Evolutionary conservation across 2,113 vertebrate species (phyloP).

Genomic region (Physeter macrocephalus): DNA sequence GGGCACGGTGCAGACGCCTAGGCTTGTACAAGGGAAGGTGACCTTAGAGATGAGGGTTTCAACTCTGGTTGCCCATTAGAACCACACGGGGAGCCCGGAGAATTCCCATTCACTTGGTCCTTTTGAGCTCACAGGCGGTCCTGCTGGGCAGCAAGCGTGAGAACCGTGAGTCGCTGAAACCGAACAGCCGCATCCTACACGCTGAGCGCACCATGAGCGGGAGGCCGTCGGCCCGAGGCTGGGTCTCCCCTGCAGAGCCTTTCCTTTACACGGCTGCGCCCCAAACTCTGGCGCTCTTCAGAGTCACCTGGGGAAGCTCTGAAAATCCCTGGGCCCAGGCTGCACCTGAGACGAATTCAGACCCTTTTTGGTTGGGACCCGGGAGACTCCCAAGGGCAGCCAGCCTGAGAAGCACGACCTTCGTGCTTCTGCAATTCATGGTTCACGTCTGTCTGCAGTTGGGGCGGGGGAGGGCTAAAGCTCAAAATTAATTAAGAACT

Average conservation of each 20-base stretch:
- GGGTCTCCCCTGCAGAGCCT: accelerated
- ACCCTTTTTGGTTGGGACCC: not conserved
- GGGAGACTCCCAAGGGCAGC: not conserved
- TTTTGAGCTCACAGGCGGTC: not conserved
- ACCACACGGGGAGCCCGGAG: not conserved
- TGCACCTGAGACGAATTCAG: not conserved
- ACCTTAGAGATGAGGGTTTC: not conserved
- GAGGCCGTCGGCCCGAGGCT: accelerated
- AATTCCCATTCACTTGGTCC: not conserved
- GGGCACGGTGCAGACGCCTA: accelerated
- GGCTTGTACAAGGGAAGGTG: not conserved
- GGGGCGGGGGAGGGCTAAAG: accelerated
- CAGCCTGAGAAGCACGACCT: not conserved
- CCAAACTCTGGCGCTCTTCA: too few relatives aligned
- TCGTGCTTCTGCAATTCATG: accelerated
- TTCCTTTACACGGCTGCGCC: not conserved
- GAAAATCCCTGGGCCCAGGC: not conserved
- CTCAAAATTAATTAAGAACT: not conserved
- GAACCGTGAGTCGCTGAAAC: accelerated
- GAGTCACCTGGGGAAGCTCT: not conserved
- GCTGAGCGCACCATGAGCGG: accelerated
- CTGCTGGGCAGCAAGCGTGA: not conserved
- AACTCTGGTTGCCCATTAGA: not conserved
- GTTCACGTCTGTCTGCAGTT: not conserved
- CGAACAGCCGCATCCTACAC: accelerated